These are phyloP conservation scores for Caenorhabditis remanei DNA, from an alignment of 1,140 invertebrate genomes.

Conservation along the genomic window DNA sequence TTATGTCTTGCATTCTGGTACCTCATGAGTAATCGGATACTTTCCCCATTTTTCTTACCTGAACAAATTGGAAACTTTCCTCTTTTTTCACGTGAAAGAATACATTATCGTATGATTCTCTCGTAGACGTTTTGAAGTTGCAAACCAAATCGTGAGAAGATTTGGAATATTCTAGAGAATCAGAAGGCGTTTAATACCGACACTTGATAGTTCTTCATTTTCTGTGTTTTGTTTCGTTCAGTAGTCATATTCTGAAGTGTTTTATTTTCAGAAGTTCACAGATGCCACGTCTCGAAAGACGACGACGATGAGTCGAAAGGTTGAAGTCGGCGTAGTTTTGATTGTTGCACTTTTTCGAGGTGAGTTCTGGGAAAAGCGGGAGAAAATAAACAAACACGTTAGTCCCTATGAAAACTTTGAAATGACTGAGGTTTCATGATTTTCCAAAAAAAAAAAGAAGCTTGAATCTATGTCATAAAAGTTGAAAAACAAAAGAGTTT, in stretches of 20 bases:
- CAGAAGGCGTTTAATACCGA: neutral
- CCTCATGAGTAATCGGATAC: conserved; percentile 14
- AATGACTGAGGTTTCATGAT: neutral
- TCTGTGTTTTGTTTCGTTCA: neutral
- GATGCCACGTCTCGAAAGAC: conserved; percentile 22
- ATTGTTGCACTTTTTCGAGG: conserved; percentile 21
- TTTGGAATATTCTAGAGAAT: conserved; percentile 31
- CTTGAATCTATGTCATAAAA: no score
- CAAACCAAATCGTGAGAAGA: conserved; percentile 31
- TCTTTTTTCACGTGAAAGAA: neutral
- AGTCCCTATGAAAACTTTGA: neutral
- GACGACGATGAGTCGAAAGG: conserved; percentile 31
- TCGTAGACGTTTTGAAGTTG: neutral
- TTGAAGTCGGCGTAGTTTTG: neutral
- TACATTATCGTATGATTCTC: conserved; percentile 52
- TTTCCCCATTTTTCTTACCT: neutral
- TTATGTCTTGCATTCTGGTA: neutral
- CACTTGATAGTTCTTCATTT: neutral
- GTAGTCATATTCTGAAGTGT: neutral
- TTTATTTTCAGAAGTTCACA: neutral
- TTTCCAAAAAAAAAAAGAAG: no score
- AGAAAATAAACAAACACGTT: no score
- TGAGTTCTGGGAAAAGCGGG: neutral
- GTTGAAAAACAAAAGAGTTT: no score
- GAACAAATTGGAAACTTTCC: conserved; percentile 26